A percentile compares a stretch with the other conserved stretches of the same genome.
These are phyloP conservation scores for Proisotoma minuta DNA, from an alignment of 2,888 invertebrate genomes.

Conservation along the genomic window DNA sequence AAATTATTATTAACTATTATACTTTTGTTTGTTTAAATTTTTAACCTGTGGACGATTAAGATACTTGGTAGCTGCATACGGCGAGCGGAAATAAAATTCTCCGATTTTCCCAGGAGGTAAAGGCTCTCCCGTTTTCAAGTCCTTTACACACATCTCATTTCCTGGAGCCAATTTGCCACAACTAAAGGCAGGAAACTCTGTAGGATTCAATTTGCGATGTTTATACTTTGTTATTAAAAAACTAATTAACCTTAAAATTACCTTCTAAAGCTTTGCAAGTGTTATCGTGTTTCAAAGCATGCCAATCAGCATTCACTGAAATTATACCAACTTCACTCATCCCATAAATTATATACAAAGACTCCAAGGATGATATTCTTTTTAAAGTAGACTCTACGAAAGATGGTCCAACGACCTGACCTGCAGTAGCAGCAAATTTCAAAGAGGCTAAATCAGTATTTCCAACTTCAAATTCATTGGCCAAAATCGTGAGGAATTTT, in stretches of 20 bases:
- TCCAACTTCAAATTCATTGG: conserved; percentile 17
- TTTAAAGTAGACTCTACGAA: conserved; percentile 19
- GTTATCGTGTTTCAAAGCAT: conserved; percentile 8
- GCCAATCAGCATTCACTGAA: conserved; percentile 26
- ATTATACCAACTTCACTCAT: conserved; percentile 39
- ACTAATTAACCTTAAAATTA: neutral
- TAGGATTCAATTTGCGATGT: neutral
- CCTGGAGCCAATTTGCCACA: conserved; percentile 42
- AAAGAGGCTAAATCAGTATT: conserved; percentile 30
- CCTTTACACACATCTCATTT: conserved; percentile 49
- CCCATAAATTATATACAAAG: conserved; percentile 34
- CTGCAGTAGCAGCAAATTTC: conserved; percentile 23
- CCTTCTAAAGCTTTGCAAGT: conserved; percentile 10
- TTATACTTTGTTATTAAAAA: neutral
- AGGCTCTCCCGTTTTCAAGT: conserved; percentile 41
- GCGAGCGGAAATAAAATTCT: conserved; percentile 51
- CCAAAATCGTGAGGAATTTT: conserved; percentile 27
- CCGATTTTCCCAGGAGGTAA: conserved; percentile 52
- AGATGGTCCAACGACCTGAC: conserved; percentile 31
- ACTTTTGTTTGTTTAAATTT: neutral
- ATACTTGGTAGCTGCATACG: conserved; percentile 23
- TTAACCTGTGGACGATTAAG: conserved; percentile 28
- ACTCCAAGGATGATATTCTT: conserved; percentile 22
- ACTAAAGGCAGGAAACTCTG: conserved; percentile 6
- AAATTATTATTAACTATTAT: too few species aligned